These are phyloP conservation scores for Brachionus manjavacas DNA, from an alignment of 1,140 invertebrate species.

Conservation along the genomic window DNA sequence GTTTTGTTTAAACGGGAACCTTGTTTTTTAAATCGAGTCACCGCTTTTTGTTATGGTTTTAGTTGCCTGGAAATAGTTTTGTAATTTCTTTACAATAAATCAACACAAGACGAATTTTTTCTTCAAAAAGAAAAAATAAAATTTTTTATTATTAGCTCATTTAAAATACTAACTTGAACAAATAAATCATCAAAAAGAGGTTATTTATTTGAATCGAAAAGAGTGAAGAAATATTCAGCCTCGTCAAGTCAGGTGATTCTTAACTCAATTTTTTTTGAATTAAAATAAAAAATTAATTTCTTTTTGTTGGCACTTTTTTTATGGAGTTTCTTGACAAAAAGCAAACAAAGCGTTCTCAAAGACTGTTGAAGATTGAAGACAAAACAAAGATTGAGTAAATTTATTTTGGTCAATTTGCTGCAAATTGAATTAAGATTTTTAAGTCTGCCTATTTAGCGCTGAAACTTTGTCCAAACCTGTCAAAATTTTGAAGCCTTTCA, in stretches of 20 bases:
- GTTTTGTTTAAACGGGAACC: neutral
- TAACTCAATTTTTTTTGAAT: neutral
- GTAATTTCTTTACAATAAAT: neutral
- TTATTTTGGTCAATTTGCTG: slow-evolving; percentile 23
- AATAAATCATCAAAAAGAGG: neutral
- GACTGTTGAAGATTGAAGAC: neutral
- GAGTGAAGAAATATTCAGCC: neutral
- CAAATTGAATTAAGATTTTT: neutral
- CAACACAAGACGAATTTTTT: neutral
- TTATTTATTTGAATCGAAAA: neutral
- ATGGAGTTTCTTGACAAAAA: neutral
- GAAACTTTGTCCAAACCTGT: neutral
- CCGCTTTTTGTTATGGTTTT: neutral
- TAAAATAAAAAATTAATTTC: neutral
- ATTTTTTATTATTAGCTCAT: neutral
- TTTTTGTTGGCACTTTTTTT: neutral
- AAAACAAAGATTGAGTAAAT: neutral
- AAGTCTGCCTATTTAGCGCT: neutral
- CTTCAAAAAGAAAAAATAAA: neutral
- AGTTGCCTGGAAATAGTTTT: slow-evolving; percentile 31
- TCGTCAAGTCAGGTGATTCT: neutral
- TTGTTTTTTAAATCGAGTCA: neutral
- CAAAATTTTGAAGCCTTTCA: neutral
- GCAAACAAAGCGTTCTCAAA: neutral
- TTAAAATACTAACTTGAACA: slow-evolving; percentile 3